Evolutionary conservation across 2,113 vertebrate genomes (phyloP), one percentile per base, ranked within the genome.

Genomic region (Sphaerodactylus townsendi): DNA sequence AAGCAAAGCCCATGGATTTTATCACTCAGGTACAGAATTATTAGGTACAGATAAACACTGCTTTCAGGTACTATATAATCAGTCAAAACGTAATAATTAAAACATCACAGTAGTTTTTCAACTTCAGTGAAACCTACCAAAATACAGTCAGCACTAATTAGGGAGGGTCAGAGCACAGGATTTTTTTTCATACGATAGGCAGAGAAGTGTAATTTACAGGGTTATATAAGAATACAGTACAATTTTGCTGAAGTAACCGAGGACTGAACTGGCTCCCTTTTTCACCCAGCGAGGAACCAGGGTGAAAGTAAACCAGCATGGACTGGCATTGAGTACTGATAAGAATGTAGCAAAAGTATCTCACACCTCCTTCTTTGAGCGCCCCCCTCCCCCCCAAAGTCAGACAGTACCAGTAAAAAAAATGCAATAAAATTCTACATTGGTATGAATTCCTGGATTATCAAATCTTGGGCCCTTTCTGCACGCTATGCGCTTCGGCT

Each of bases 21-120:
- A 66, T 70, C 46, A 65, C 1, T 85, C 79, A 79, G 0, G 6
- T 53, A 8, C 53, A 19, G 37, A 85, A 79, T 68, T 77, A 44
- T 68, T 83, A 77, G 85, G 89, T 85, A 44, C 44, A 77, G 35
- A 56, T 33, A 81, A 0, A 0, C 11, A 46, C 35, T 83, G 2
- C 4, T 85, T 39, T 89, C 64, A 89, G 82, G 74, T 7, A 23
- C 66, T 65, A 10, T 89, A 86, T 79, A 90, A 86, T 90, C 33
- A 74, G 13, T 48, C 11, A 81, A 56, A 85, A 85, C 56, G 86
- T 76, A 90, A 78, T 9, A 3, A 85, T 64, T 83, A 78, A 86
- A 88, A 84, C 0, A 84, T 25, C 11, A 13, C 2, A 78, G 25
- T 83, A 70, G 66, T 86, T 79, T 65, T 89, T 87, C 37, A 70